Evolutionary conservation across 2,888 invertebrate species (phyloP).

Genomic region (Platynereis dumerilii): DNA sequence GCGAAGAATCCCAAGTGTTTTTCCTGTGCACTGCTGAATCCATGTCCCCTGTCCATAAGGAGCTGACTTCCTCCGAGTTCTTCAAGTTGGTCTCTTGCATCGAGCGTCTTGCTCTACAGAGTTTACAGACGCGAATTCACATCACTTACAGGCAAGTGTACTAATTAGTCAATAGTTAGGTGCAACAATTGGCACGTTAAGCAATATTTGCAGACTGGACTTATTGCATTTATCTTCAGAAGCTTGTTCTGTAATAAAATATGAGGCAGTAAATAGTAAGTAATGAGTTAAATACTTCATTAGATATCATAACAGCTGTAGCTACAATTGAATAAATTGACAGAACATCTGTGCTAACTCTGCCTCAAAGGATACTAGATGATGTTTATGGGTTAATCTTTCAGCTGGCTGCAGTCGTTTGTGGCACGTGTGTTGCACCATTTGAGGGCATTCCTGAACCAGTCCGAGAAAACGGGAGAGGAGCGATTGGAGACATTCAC

Average conservation of each 20-base stretch:
- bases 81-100: slow-evolving; percentile 14
- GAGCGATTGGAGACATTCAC: slow-evolving; percentile 27
- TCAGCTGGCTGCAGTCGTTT: slow-evolving; percentile 29
- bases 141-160: slow-evolving; percentile 15
- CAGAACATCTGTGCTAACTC: no score
- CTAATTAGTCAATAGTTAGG: no score
- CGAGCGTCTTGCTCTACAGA: slow-evolving; percentile 8
- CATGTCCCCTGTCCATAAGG: slow-evolving; percentile 14
- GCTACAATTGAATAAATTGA: no score
- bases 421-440: slow-evolving; percentile 27
- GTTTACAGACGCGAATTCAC: slow-evolving; percentile 15
- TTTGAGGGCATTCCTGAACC: slow-evolving; percentile 27
- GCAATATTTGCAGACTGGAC: no score
- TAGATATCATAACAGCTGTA: no score
- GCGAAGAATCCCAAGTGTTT: slow-evolving; percentile 20
- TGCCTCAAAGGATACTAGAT: no score
- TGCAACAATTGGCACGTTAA: no score
- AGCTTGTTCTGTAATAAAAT: no score
- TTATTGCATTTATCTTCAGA: no score
- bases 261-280: no score
- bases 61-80: slow-evolving; percentile 9
- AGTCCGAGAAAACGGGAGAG: slow-evolving; percentile 29
- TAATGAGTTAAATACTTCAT: no score
- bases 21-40: slow-evolving; percentile 18
- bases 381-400: no score